Conservation (phyloP, 2,797 vertebrate species). For the Argyrosomus regius region DNA sequence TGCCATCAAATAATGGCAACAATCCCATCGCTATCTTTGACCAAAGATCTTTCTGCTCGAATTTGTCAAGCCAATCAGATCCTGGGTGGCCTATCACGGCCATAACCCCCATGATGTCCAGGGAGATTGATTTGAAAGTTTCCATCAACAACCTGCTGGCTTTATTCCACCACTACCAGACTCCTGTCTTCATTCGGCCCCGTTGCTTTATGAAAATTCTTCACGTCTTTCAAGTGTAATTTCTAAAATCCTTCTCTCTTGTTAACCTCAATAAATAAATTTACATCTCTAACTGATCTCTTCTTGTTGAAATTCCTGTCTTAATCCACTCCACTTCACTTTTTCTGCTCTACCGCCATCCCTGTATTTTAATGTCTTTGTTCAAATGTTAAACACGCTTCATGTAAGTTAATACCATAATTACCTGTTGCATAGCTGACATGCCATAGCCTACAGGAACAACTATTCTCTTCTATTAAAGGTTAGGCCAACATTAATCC, state of each 20-base stretch:
- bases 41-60: not conserved
- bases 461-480: too few species aligned
- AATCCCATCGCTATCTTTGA: not conserved
- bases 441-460: not conserved
- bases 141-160: not conserved
- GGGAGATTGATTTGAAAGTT: not conserved
- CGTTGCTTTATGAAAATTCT: too few species aligned
- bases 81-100: not conserved
- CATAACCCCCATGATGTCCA: not conserved
- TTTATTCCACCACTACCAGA: not conserved
- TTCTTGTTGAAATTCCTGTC: not conserved
- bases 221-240: too few species aligned
- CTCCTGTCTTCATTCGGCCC: not conserved
- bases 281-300: not conserved
- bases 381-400: not conserved
- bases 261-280: not conserved
- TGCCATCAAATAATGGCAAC: not conserved
- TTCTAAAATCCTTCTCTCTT: not conserved
- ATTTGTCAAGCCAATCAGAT: not conserved
- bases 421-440: not conserved
- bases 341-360: not conserved
- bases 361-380: not conserved
- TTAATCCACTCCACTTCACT: not conserved
- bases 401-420: not conserved
- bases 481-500: not conserved